Base-by-base conservation (phyloP, 2,797 vertebrate species). In the Todus mexicanus region DNA sequence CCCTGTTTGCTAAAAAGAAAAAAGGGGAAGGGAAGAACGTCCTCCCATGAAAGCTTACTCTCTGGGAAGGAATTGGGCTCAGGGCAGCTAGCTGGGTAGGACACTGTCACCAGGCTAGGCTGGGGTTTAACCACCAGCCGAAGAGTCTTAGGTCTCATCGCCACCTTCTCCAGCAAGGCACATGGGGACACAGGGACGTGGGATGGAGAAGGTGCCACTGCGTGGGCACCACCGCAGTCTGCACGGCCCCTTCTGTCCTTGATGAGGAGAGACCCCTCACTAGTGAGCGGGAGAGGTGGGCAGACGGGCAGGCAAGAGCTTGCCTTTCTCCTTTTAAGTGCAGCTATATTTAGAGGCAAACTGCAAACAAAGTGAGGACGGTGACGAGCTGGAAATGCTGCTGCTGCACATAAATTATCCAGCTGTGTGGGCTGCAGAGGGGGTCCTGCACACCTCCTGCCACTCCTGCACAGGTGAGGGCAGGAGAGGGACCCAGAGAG, bases 331-430 rank as follows among this genome's bases (percentile, higher is more conserved):
- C 73, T 77, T 70, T 18, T 9, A 75, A 92, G 47, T 47, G 5
- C 53, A 17, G 70, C 82, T 96, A 92, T 94, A 87, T 97, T 96
- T 97, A 96, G 93, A 92, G 93, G 54, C 79, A 75, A 94, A 71
- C 5, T 45, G 77, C 91, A 89, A 95, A 94, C 92, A 93, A 91
- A 94, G 91, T 7, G 8, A 73, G 12, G 35, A 76, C 11, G 31
- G 88, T 70, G 91, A 95, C 60, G 51, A 53, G 51, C 48, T 43
- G 42, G 42, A 43, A 19, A 51, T 31, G 68, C 89, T 93, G 63
- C 88, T 92, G 87, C 51, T 26, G 64, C 84, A 86, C 88, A 70
- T 92, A 88, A 96, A 96, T 97, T 91, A 91, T 72, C 82, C 77
- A 87, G 89, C 84, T 66, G 88, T 18, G 59, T 51, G 61, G 78